Base-by-base conservation (phyloP, 2,888 invertebrate species). In the Sialis fuliginosa region DNA sequence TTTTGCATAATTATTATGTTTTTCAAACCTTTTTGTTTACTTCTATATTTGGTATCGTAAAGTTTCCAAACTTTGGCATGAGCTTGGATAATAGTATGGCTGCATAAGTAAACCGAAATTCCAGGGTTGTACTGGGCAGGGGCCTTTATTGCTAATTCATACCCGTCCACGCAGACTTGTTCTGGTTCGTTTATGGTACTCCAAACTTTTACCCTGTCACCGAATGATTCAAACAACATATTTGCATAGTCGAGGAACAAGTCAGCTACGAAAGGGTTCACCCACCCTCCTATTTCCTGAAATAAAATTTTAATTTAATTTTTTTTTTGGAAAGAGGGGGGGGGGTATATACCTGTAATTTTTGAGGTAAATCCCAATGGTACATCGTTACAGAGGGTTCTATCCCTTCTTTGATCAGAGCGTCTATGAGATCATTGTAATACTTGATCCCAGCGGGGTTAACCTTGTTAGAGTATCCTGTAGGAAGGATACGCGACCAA, bases 401-500 rank as follows among this genome's bases (percentile, higher is more conserved):
- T 48, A 82, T 76, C 9, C 68, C 69, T 46, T 69, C 66, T 1
- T 62, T 66, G 6, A 79, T 52, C 6, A 88, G 67, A 55, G 77
- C 81, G 56, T 84, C 69, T 46, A 90, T 81, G 41, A 91, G 63
- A 52, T 79, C 73, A 56, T 76, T 79, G 61, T 91, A 91, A 62
- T 87, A 86, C 48, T 74, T 65, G 8, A 90, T 68, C 12, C 85
- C 90, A 2, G 72, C 69, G 39, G 70, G 65, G 58, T 83, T 90
- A 13, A 85, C 66, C 55, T 79, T 75, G 8, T 72, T 69, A 41
- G 22, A n/a, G 48, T 74, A 68, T 7, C 83, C 87, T 8, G 70
- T 73, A 0, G 87, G 84, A 52, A 88, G 63, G 42, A 89, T 69
- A 44, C 88, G 67, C 0, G 81, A 64, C 88, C 88, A 89, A 1